A percentile compares a stretch with the other conserved stretches of the same genome.
phyloP scores from a whole-genome alignment of 2,888 invertebrate genomes.

The Troides aeacus region DNA sequence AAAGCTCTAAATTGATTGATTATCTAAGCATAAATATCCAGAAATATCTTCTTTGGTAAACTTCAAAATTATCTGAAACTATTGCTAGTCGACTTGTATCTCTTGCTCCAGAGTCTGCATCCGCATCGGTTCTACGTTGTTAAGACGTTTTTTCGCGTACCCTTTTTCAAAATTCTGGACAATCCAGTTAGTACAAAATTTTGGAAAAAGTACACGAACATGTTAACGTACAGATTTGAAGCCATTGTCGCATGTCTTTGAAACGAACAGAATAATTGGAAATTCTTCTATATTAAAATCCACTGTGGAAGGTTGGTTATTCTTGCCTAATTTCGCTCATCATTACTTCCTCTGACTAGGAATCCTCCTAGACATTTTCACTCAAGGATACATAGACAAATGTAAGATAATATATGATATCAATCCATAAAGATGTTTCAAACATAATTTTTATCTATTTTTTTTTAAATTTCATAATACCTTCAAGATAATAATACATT shows the following conservation, averaged over 20 bases:
- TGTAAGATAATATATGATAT: too few relatives aligned
- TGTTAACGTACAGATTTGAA: not conserved
- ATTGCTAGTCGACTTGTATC: not conserved
- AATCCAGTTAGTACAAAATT: constrained; percentile 12
- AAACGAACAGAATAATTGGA: constrained; percentile 1
- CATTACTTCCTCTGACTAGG: not conserved
- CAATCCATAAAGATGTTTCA: too few relatives aligned
- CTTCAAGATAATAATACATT: too few relatives aligned
- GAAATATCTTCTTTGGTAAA: not conserved
- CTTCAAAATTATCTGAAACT: constrained; percentile 1
- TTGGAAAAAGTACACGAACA: constrained; percentile 18
- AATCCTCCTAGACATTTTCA: not conserved
- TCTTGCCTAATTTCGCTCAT: not conserved
- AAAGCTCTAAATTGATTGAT: too few relatives aligned
- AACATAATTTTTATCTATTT: too few relatives aligned
- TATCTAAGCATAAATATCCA: too few relatives aligned
- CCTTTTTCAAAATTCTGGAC: constrained; percentile 16
- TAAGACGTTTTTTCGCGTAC: constrained; percentile 8
- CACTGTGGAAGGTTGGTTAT: not conserved
- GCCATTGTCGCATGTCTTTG: not conserved
- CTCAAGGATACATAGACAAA: too few relatives aligned
- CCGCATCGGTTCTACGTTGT: constrained; percentile 1
- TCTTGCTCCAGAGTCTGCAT: not conserved
- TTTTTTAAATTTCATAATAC: too few relatives aligned
- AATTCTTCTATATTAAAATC: not conserved